A percentile compares a stretch with the other conserved stretches of the same genome.
Evolutionary conservation across 2,113 vertebrate genomes (phyloP).

Genomic region (Phocoena sinus): DNA sequence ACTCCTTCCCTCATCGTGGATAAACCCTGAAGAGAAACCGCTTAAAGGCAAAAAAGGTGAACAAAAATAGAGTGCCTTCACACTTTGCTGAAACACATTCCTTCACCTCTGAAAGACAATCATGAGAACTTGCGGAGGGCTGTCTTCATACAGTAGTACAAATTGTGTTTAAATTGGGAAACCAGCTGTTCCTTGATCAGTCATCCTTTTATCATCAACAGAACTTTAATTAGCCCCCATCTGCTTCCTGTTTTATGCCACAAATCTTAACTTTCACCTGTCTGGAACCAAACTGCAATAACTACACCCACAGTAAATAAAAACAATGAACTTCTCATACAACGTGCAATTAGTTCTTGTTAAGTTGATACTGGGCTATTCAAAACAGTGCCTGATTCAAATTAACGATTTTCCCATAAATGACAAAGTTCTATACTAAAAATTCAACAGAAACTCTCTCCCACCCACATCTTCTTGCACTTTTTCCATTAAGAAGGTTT

Average conservation of each 20-base stretch:
- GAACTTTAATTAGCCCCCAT: conserved; percentile 84
- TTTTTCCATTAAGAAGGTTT: neutral
- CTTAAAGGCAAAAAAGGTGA: conserved; percentile 18
- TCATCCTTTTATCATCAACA: conserved; percentile 80
- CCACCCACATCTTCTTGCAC: conserved; percentile 38
- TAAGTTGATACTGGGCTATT: neutral
- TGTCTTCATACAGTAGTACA: conserved; percentile 22
- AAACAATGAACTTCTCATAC: conserved; percentile 41
- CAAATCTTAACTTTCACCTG: conserved; percentile 80
- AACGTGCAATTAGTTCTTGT: neutral
- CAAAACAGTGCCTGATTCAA: conserved; percentile 30
- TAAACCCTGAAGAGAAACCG: neutral
- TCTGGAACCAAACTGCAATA: conserved; percentile 66
- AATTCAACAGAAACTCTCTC: conserved; percentile 49
- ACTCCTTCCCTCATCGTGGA: neutral
- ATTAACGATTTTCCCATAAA: conserved; percentile 34
- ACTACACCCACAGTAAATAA: conserved; percentile 33
- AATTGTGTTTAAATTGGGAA: conserved; percentile 78
- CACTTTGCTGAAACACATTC: conserved; percentile 66
- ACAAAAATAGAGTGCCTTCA: neutral
- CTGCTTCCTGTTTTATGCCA: conserved; percentile 84
- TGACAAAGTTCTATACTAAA: conserved; percentile 27
- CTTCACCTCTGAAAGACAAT: conserved; percentile 39
- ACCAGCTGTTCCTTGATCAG: conserved; percentile 79
- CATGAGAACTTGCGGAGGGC: conserved; percentile 51